Evolutionary conservation across 2,888 invertebrate genomes (phyloP).

Genomic region (Xestia xanthographa): DNA sequence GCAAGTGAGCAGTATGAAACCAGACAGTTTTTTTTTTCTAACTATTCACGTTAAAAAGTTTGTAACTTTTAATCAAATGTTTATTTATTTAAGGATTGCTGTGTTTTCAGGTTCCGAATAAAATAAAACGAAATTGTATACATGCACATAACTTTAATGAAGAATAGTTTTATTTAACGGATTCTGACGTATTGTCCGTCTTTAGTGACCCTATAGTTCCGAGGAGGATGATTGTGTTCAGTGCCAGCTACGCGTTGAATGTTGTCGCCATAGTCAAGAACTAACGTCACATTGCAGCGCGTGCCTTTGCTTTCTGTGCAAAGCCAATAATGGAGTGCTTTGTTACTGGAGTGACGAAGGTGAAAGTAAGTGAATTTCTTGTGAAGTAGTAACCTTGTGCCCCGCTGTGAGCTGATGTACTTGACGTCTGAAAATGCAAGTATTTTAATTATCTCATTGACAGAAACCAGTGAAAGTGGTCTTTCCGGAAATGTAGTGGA

Average conservation of each 20-base stretch:
- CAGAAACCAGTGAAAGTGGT: slow-evolving; percentile 5
- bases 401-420: too few species aligned
- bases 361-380: neutral
- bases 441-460: too few species aligned
- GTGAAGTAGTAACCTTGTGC: too few species aligned
- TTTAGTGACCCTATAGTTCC: slow-evolving; percentile 5
- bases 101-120: neutral
- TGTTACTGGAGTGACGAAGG: neutral
- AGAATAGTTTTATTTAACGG: neutral
- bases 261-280: neutral
- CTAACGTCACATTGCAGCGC: slow-evolving; percentile 28
- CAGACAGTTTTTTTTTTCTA: neutral
- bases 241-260: neutral
- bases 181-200: slow-evolving; percentile 22
- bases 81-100: neutral
- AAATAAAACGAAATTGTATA: neutral
- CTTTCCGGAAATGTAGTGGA: slow-evolving; percentile 18
- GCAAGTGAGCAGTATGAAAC: neutral
- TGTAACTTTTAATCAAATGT: neutral
- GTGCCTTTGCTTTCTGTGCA: slow-evolving; percentile 29
- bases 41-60: neutral
- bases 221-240: slow-evolving; percentile 39
- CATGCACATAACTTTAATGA: neutral
- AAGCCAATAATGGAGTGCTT: slow-evolving; percentile 33
- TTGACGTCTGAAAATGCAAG: too few species aligned